These are phyloP conservation scores for Mizuhopecten yessoensis DNA, from an alignment of 1,140 invertebrate species.

Conservation along the genomic window DNA sequence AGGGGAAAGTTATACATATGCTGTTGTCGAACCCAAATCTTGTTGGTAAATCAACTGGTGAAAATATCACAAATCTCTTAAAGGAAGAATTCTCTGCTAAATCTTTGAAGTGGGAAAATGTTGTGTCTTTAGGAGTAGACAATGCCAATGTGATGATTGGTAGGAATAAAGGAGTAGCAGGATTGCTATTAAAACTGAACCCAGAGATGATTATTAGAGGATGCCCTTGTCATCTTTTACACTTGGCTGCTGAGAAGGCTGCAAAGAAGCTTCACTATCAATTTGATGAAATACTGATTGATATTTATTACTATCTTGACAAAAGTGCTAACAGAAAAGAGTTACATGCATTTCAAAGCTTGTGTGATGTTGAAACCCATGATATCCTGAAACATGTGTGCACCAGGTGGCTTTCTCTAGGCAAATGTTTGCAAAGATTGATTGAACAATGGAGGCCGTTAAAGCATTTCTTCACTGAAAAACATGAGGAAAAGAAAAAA, in stretches of 20 bases:
- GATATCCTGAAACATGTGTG: conserved; percentile 67
- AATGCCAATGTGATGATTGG: conserved; percentile 54
- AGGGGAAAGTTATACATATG: neutral
- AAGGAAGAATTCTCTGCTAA: neutral
- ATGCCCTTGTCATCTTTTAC: conserved; percentile 60
- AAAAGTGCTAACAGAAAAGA: conserved; percentile 61
- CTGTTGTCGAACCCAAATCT: conserved; percentile 4
- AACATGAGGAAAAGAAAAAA: conserved; percentile 48
- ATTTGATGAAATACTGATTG: conserved; percentile 57
- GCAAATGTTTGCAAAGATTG: conserved; percentile 52
- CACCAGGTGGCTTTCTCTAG: conserved; percentile 65
- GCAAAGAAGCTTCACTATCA: conserved; percentile 47
- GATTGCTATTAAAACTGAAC: too few relatives aligned
- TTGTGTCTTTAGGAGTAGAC: conserved; percentile 40
- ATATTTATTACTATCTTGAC: conserved; percentile 63
- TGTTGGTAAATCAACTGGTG: neutral
- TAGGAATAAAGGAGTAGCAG: conserved; percentile 43
- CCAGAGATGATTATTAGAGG: conserved; percentile 46
- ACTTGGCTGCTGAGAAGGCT: conserved; percentile 63
- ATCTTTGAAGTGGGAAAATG: conserved; percentile 41
- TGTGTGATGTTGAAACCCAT: conserved; percentile 51
- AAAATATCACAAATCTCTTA: conserved; percentile 45
- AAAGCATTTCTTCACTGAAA: conserved; percentile 52
- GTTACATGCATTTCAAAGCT: conserved; percentile 53
- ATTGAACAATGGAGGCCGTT: conserved; percentile 60